Base-by-base conservation (phyloP, 2,888 invertebrate species). In the Bugulina stolonifera region DNA sequence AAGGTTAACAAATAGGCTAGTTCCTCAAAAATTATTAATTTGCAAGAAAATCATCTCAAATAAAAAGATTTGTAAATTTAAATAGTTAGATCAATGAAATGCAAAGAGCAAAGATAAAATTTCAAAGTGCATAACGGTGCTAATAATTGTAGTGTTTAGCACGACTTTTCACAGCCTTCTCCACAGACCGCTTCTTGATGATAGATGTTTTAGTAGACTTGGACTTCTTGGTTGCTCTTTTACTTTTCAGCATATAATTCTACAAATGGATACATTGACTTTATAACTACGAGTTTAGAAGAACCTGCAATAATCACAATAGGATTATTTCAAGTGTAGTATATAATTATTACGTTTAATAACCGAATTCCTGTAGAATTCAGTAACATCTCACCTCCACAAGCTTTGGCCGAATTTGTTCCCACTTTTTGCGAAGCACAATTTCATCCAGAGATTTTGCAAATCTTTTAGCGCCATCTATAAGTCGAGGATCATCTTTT, bases 401-500 rank as follows among this genome's bases (percentile, higher is more conserved):
- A 2, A 64, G n/a, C 64, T 64, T 64, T 2, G 64, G 64, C n/a
- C 32, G 2, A 27, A 64, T 64, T 3, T 32, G 29, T 32, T 64
- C 34, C 64, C 64, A 64, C 64, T 64, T 64, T 32, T 64, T 5
- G 5, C 64, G 64, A 27, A 64, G 64, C 27, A 32, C 5, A 10
- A 29, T 32, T 25, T 64, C 64, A 64, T 32, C 64, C 27, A 64
- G n/a, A 25, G 64, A 29, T 27, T 64, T 64, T 10, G 64, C 25
- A 64, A 64, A 64, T 14, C 64, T 27, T 64, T 64, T 64, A 34
- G 64, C 64, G 10, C 64, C 64, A 64, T 64, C 64, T 25, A 14
- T 32, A 2, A 64, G 32, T n/a, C 64, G 64, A 32, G 64, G 64
- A 34, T 64, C 64, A 2, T 64, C 34, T 18, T 22, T 27, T 32